These are phyloP conservation scores for Clarias magur DNA, from an alignment of 2,113 vertebrate genomes.

Conservation along the genomic window DNA sequence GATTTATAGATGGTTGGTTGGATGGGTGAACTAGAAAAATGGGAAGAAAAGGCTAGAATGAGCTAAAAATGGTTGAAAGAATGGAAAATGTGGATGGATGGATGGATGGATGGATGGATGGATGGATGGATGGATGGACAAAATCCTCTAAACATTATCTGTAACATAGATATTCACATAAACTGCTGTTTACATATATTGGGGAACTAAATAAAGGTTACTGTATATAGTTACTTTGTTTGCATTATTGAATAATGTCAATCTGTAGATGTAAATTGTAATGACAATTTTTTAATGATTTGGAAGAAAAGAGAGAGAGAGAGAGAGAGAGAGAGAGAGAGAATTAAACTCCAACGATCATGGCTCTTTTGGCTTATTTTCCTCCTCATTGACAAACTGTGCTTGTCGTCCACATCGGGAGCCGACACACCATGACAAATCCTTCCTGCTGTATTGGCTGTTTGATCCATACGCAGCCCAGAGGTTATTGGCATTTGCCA, in stretches of 20 bases:
- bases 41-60: too few species aligned
- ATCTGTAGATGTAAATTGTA: neutral
- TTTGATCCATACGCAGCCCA: constrained; percentile 82
- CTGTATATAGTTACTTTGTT: neutral
- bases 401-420: constrained; percentile 69
- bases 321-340: neutral
- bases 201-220: neutral
- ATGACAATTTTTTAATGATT: neutral
- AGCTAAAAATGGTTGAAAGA: too few species aligned
- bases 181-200: neutral
- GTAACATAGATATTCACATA: neutral
- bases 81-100: too few species aligned
- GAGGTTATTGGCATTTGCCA: constrained; percentile 94
- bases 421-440: constrained; percentile 90
- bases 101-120: too few species aligned
- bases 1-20: too few species aligned
- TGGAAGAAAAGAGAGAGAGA: neutral
- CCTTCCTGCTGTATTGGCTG: constrained; percentile 82
- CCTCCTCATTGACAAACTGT: constrained; percentile 76
- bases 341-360: neutral
- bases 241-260: too few species aligned
- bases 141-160: neutral
- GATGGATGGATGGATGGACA: too few species aligned
- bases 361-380: neutral
- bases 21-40: too few species aligned